Evolutionary conservation across 2,888 invertebrate genomes (phyloP), one percentile per base, ranked within the genome.

Genomic region (Polymixis flavicincta): DNA sequence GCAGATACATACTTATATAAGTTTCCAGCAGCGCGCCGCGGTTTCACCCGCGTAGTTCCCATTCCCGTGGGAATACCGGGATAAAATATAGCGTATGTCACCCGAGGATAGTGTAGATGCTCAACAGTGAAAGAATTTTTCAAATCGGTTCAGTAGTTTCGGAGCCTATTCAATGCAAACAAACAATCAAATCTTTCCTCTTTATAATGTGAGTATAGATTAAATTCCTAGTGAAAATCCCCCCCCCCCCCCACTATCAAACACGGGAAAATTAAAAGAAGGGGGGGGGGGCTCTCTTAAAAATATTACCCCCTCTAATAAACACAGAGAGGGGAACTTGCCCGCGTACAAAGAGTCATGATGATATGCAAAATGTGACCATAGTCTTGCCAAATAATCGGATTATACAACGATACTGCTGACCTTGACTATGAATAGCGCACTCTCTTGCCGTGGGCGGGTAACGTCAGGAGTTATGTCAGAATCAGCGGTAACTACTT

Each of bases 341-440:
- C 19, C 63, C n/a, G 59, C 63, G 48, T 45, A 66, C 48, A 45
- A 22, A 28, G 2, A 61, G 25, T 66, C 69, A 74, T 28, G 48
- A 55, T 84, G 68, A 66, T 14, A 45, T 4, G 13, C 32, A 28
- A 66, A 80, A 80, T 68, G 65, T 83, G 83, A 67, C 17, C 13
- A 64, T 19, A 59, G 1, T 25, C 52, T 22, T 60, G 80, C 80
- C 84, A 80, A 80, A 50, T 71, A 61, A 70, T 82, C 3, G 1
- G 11, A 64, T 80, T 80, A 80, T 68, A 48, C 80, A 80, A 80
- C 52, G n/a, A 32, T n/a, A 22, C 5, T 28, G 13, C 0, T 48
- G 48, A n/a, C 84, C 67, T 80, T 73, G 84, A 65, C 64, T 80
- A 64, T 80, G 64, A 73, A 84, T 80, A 80, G 50, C 19, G 32